A percentile compares a stretch with the other conserved stretches of the same genome.
phyloP scores from a whole-genome alignment of 1,140 invertebrate species.

The Drosophila gunungcola region DNA sequence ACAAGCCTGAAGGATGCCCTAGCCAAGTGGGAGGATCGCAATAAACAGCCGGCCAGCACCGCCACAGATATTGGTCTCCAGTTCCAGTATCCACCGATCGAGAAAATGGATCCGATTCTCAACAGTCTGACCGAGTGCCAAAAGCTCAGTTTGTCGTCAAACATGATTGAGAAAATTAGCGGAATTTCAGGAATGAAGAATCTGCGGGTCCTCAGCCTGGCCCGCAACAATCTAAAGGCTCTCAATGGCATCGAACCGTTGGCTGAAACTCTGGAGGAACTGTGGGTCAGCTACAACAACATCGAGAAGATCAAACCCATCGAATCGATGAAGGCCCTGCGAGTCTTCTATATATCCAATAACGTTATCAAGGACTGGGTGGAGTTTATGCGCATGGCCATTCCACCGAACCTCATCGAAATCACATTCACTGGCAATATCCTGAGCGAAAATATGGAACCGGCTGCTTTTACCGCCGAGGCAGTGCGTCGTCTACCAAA shows the following conservation, averaged over 20 bases:
- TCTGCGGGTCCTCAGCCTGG: slow-evolving; percentile 93
- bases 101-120: slow-evolving; percentile 92
- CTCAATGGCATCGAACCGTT: slow-evolving; percentile 93
- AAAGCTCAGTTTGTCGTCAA: slow-evolving; percentile 95
- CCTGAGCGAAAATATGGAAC: slow-evolving; percentile 90
- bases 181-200: slow-evolving; percentile 92
- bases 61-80: slow-evolving; percentile 91
- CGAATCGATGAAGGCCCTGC: slow-evolving; percentile 91
- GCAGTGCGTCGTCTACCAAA: slow-evolving; percentile 90
- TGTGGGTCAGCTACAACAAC: slow-evolving; percentile 98
- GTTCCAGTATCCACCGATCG: slow-evolving; percentile 93
- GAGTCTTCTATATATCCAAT: slow-evolving; percentile 94
- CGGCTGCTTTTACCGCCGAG: slow-evolving; percentile 90
- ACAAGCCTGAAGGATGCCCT: slow-evolving; percentile 92
- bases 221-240: slow-evolving; percentile 96
- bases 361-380: slow-evolving; percentile 95
- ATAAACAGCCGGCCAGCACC: slow-evolving; percentile 87
- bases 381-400: slow-evolving; percentile 91
- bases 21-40: slow-evolving; percentile 93
- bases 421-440: slow-evolving; percentile 94
- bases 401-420: slow-evolving; percentile 87
- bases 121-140: slow-evolving; percentile 88
- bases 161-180: slow-evolving; percentile 96
- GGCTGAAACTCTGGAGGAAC: slow-evolving; percentile 93
- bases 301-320: slow-evolving; percentile 97